Base-by-base conservation (phyloP, 2,888 invertebrate genomes). In the Charanyca ferruginea region DNA sequence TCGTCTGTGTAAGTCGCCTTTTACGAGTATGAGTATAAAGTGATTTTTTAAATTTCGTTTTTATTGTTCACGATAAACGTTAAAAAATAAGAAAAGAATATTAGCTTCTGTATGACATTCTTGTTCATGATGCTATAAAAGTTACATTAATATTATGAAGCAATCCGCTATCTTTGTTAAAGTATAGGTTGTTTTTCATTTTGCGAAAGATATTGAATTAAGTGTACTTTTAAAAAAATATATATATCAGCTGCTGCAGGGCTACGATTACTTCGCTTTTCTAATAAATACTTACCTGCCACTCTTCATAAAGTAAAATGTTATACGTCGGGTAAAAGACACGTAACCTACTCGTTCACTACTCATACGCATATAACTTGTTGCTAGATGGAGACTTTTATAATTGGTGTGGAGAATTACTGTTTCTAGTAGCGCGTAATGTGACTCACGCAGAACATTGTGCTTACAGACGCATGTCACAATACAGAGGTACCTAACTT, bases 41-140 rank as follows among this genome's bases (percentile, higher is more conserved):
- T 75, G 75, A 80, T 77, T 77, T 81, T 70, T 51, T 62, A 77
- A 79, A 77, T 67, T 64, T 47, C 47, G 20, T 52, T 70, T 68
- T 80, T 71, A 72, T 67, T 64, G 54, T 71, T 70, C 67, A 75
- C 23, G 73, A 72, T 64, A 44, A 48, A 59, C 77, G 48, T 76
- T 75, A 59, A 77, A 71, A 66, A 70, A 62, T 51, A 66, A 62
- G 58, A 66, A 57, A 59, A 51, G 58, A 62, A 62, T 66, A 62
- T 66, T 51, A 62, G 57, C 18, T 28, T 35, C 48, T 74, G 44
- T 49, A 68, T 62, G 51, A 68, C 51, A 68, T 52, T 73, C 45
- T 60, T 67, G 54, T 73, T 74, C 74, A 57, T 61, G 74, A 48
- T 47, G 52, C 68, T 57, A 53, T 72, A 62, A 72, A 73, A 72